A percentile compares a stretch with the other conserved stretches of the same genome.
These are phyloP conservation scores for Pygoscelis adeliae DNA, from an alignment of 2,113 vertebrate genomes.

Conservation along the genomic window DNA sequence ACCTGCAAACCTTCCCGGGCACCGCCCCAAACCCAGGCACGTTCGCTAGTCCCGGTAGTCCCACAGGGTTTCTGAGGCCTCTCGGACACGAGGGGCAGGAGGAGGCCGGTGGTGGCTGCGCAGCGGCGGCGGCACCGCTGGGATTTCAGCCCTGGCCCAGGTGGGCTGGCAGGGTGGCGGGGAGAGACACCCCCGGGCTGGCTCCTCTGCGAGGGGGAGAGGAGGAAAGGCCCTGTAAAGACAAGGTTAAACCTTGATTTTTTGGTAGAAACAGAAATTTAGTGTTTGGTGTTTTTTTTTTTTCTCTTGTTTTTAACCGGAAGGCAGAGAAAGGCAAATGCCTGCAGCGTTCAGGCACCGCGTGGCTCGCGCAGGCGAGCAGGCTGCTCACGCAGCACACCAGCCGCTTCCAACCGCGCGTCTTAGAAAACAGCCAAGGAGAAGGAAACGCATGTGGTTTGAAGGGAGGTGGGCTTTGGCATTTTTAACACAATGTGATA, in stretches of 20 bases:
- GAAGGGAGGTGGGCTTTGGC: neutral
- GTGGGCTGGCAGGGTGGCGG: no score
- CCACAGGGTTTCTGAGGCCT: neutral
- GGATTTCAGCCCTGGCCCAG: no score
- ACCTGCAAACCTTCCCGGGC: neutral
- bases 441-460: neutral
- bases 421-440: neutral
- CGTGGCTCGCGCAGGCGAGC: rapidly evolving
- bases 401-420: rapidly evolving
- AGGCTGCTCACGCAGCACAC: no score
- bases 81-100: rapidly evolving
- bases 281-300: neutral
- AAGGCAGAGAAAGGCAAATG: neutral
- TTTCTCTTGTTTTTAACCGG: neutral
- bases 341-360: neutral
- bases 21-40: neutral
- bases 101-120: neutral
- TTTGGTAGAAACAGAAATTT: neutral
- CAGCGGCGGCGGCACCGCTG: rapidly evolving
- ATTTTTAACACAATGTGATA: neutral
- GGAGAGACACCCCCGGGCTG: neutral
- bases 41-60: neutral
- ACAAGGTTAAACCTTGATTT: neutral
- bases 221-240: neutral
- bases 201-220: neutral